phyloP scores from a whole-genome alignment of 1,140 invertebrate species.

The Leptinotarsa undecemlineata region DNA sequence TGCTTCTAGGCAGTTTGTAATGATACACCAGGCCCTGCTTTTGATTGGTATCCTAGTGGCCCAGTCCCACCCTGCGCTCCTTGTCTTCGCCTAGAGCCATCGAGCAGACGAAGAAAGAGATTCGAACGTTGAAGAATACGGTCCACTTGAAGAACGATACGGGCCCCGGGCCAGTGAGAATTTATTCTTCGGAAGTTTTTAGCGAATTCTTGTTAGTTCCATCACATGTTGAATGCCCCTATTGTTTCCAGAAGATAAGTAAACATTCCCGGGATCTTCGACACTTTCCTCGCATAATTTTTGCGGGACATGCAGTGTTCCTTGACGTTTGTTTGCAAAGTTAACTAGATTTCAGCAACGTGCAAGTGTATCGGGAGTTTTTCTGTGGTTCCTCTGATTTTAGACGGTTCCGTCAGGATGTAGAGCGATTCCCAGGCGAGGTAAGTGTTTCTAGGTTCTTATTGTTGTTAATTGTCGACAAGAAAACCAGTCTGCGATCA shows the following conservation, averaged over 20 bases:
- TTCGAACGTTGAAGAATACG: background rate
- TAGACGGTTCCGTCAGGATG: background rate
- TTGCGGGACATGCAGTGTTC: background rate
- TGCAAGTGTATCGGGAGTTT: background rate
- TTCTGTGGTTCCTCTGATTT: background rate
- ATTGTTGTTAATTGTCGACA: conserved; percentile 1
- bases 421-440: background rate
- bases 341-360: background rate
- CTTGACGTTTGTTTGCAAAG: background rate
- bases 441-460: background rate
- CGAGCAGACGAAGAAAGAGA: conserved; percentile 4
- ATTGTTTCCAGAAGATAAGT: background rate
- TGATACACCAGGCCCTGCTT: too few species aligned
- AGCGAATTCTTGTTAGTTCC: background rate
- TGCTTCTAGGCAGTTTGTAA: too few species aligned
- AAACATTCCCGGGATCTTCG: background rate
- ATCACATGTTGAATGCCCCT: background rate
- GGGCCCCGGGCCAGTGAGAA: background rate
- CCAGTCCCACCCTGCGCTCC: background rate
- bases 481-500: background rate
- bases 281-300: background rate
- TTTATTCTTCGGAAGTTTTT: background rate
- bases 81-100: background rate
- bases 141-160: conserved; percentile 1
- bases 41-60: background rate